Conservation (phyloP, 1,140 invertebrate genomes). For the Phymorhynchus buccinoides region DNA sequence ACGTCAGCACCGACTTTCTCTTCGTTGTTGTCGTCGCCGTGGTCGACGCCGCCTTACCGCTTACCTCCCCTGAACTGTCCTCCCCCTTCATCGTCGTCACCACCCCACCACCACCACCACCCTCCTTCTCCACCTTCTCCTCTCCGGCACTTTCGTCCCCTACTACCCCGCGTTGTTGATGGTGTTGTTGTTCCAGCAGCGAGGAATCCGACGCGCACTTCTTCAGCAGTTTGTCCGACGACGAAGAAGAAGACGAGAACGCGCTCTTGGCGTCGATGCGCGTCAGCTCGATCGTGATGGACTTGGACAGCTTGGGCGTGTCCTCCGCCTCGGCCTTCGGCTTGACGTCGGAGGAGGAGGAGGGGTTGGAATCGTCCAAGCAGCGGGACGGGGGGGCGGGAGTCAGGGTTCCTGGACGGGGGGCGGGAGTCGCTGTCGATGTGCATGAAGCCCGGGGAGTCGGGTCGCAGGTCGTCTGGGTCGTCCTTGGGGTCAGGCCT, state of each 20-base stretch:
- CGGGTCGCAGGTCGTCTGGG: constrained; percentile 80
- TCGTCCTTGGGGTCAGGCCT: constrained; percentile 96
- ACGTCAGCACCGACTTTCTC: constrained; percentile 66
- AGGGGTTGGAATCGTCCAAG: constrained; percentile 45
- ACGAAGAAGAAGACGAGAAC: too few relatives aligned
- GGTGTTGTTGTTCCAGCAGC: constrained; percentile 22
- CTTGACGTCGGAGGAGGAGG: constrained; percentile 39
- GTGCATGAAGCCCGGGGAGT: constrained; percentile 40
- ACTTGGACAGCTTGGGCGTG: constrained; percentile 57
- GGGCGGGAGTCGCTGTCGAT: constrained; percentile 56
- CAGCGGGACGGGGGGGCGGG: constrained; percentile 48
- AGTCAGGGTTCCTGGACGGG: constrained; percentile 53
- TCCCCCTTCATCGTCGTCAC: constrained; percentile 45
- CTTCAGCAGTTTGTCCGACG: constrained; percentile 17
- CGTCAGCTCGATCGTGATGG: constrained; percentile 62
- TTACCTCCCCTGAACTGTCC: neutral
- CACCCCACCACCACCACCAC: constrained; percentile 31
- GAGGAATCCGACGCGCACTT: constrained; percentile 30
- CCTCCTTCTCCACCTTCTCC: constrained; percentile 19
- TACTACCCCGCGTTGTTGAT: neutral
- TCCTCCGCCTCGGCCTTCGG: constrained; percentile 43
- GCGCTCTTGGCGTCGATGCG: constrained; percentile 59
- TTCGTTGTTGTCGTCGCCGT: too few relatives aligned
- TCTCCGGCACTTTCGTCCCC: constrained; percentile 14
- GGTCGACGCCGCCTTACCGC: neutral